Evolutionary conservation across 2,888 invertebrate genomes (phyloP), one percentile per base, ranked within the genome.

Genomic region (Cantharis flavilabris): DNA sequence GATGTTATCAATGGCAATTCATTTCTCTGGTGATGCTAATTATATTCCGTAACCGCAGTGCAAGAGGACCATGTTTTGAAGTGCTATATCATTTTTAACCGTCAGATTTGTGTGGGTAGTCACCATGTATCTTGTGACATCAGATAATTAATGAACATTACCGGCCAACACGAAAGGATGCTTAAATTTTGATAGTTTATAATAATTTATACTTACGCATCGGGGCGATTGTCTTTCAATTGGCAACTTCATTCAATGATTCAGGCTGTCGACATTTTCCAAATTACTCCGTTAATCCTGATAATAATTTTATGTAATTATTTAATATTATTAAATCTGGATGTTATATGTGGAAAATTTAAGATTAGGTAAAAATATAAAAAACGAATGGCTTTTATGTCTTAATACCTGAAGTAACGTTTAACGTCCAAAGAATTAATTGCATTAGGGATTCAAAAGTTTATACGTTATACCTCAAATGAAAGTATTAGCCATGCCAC

Each of bases 51-150:
- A 62, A 33, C 63, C 75, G 64, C 76, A 67, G 33, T 76, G 72
- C 72, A 75, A 80, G 65, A 67, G 81, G 77, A 76, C 78, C 78
- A 77, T 80, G 79, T 81, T 78, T 80, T 77, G 77, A 78, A 78
- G 77, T 80, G 82, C 76, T 67, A 81, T 83, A 82, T 84, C 84
- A 85, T 86, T 86, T 86, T 82, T 86, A 83, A 85, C 85, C 82
- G 85, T 84, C 85, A 84, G 82, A 80, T 81, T 75, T 76, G 82
- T 81, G 82, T 83, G 80, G 82, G 83, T 80, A 80, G 81, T 80
- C 79, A 84, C 86, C 84, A 84, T 85, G 84, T 85, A 85, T 82
- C 83, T 83, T 83, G 81, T 84, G 84, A 85, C 84, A 83, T 80
- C 76, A 70, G 76, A 80, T 85, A 85, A 86, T 86, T 86, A 86